Percentiles rank a stretch among this genome's conserved stretches.
These are phyloP conservation scores for Linyphia triangularis DNA, from an alignment of 2,888 invertebrate species.

Conservation along the genomic window DNA sequence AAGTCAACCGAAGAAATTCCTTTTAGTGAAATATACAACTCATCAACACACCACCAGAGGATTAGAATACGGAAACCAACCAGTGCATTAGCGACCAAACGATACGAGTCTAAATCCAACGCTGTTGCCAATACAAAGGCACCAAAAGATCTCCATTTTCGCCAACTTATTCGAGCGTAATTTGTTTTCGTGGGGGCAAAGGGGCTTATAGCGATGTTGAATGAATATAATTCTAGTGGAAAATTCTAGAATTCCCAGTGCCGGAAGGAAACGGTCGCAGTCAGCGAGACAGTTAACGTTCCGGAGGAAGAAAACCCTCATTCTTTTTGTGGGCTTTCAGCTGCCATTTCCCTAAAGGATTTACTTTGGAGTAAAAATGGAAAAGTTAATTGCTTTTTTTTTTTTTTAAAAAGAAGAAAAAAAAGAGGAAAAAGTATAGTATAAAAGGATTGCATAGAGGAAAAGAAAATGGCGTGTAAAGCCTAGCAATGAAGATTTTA, in stretches of 20 bases:
- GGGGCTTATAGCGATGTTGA: conserved; percentile 26
- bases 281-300: conserved; percentile 14
- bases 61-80: conserved; percentile 20
- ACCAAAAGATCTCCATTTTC: conserved; percentile 42
- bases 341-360: neutral
- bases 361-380: neutral
- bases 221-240: neutral
- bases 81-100: conserved; percentile 16
- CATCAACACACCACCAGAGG: neutral
- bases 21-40: neutral
- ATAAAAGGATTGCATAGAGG: neutral
- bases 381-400: conserved; percentile 10
- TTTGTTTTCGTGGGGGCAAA: conserved; percentile 20
- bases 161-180: conserved; percentile 30
- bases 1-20: neutral
- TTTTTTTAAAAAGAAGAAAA: neutral
- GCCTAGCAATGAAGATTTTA: neutral
- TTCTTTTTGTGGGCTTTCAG: neutral
- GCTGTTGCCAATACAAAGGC: neutral
- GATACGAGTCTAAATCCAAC: neutral
- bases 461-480: neutral
- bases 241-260: conserved; percentile 7
- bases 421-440: neutral
- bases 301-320: neutral
- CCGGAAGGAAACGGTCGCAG: conserved; percentile 7